These are phyloP conservation scores for Pseudorasbora parva DNA, from an alignment of 2,113 vertebrate genomes.

Conservation along the genomic window DNA sequence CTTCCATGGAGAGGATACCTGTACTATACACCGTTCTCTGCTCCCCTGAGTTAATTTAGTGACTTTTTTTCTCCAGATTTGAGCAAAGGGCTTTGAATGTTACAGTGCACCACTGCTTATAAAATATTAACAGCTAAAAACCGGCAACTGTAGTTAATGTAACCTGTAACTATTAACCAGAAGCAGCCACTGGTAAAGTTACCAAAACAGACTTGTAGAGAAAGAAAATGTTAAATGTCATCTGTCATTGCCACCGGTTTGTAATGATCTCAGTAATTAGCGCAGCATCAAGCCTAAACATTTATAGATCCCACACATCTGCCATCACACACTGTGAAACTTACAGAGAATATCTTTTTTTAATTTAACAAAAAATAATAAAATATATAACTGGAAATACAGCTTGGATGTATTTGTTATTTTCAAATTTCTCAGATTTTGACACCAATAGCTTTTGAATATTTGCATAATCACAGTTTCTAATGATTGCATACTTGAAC, in stretches of 20 bases:
- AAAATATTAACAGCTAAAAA: slow-evolving; percentile 36
- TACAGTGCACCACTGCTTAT: slow-evolving; percentile 22
- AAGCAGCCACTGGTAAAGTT: neutral
- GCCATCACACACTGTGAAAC: neutral
- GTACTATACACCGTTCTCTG: neutral
- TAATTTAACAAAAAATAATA: neutral
- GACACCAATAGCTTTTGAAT: slow-evolving; percentile 31
- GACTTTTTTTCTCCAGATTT: slow-evolving; percentile 36
- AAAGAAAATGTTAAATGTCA: neutral
- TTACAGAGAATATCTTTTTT: neutral
- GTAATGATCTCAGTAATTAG: slow-evolving; percentile 22
- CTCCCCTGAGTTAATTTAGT: slow-evolving; percentile 23
- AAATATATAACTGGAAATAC: neutral
- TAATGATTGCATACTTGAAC: slow-evolving; percentile 41
- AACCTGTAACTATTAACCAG: neutral
- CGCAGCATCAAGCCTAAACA: slow-evolving; percentile 30
- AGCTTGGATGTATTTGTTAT: neutral
- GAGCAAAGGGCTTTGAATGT: slow-evolving; percentile 38
- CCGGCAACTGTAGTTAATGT: neutral
- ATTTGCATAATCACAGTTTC: slow-evolving; percentile 52
- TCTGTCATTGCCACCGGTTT: slow-evolving; percentile 5
- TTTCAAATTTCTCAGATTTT: neutral
- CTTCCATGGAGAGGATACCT: slow-evolving; percentile 58
- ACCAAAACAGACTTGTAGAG: neutral
- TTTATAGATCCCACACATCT: slow-evolving; percentile 20